Percentiles rank a stretch among this genome's conserved stretches.
These are phyloP conservation scores for Microhierax caerulescens DNA, from an alignment of 2,797 vertebrate species.

Conservation along the genomic window DNA sequence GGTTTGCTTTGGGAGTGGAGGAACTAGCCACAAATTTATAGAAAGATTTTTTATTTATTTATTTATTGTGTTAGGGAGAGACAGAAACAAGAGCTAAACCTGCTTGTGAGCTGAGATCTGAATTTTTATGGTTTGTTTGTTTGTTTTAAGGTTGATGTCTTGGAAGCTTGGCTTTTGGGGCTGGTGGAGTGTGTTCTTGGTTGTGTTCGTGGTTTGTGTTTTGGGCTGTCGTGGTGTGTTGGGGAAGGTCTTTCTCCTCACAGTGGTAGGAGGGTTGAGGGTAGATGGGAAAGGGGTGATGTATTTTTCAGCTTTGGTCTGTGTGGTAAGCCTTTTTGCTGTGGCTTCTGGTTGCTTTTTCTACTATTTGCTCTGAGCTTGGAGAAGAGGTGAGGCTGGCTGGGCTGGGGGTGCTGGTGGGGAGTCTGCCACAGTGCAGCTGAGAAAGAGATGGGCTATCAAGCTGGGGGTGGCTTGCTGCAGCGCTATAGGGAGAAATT, in stretches of 20 bases:
- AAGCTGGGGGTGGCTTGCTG: not conserved
- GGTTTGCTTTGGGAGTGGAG: rapidly evolving
- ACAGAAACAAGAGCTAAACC: rapidly evolving
- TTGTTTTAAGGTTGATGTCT: not conserved
- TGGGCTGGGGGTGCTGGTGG: not conserved
- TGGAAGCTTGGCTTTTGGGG: not conserved
- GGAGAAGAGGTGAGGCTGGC: not conserved
- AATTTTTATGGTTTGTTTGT: too few species aligned
- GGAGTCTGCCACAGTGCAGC: not conserved
- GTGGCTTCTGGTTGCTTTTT: not conserved
- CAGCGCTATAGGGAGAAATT: not conserved
- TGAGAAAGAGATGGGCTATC: not conserved
- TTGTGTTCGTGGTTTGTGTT: rapidly evolving
- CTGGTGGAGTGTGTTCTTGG: rapidly evolving
- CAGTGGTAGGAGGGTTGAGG: rapidly evolving
- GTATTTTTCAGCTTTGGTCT: not conserved
- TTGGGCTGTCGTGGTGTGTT: rapidly evolving
- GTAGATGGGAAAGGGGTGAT: rapidly evolving
- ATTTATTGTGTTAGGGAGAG: too few species aligned
- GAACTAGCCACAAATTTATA: rapidly evolving
- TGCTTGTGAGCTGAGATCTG: rapidly evolving
- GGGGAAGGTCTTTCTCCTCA: not conserved
- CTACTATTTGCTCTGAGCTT: rapidly evolving
- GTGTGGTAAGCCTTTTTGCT: not conserved
- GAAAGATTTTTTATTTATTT: too few species aligned